A percentile compares a stretch with the other conserved stretches of the same genome.
Evolutionary conservation across 2,888 invertebrate genomes (phyloP).

Genomic region (Hylaea fasciaria): DNA sequence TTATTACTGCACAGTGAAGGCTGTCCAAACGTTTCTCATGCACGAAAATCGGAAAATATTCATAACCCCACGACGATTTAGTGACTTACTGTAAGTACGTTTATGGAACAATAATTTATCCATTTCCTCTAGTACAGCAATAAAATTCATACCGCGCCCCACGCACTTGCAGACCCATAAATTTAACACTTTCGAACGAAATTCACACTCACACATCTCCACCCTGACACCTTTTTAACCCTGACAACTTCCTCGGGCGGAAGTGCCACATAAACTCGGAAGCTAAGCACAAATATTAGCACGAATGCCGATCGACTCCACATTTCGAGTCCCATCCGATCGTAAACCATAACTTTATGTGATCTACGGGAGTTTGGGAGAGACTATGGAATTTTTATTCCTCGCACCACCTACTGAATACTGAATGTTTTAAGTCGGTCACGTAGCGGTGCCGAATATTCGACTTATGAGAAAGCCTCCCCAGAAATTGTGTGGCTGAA

Average conservation of each 20-base stretch:
- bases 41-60: too few relatives aligned
- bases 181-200: neutral
- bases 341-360: conserved; percentile 74
- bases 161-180: conserved; percentile 4
- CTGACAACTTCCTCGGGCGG: conserved; percentile 16
- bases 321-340: conserved; percentile 59
- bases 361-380: conserved; percentile 64
- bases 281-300: conserved; percentile 40
- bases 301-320: conserved; percentile 52
- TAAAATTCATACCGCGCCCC: neutral
- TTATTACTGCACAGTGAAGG: too few relatives aligned
- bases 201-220: conserved; percentile 8
- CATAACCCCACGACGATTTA: too few relatives aligned
- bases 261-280: conserved; percentile 21
- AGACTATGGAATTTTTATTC: conserved; percentile 66
- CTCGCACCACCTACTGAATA: conserved; percentile 58
- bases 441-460: conserved; percentile 32
- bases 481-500: conserved; percentile 21
- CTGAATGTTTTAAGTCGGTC: conserved; percentile 46
- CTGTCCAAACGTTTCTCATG: too few relatives aligned
- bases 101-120: too few relatives aligned
- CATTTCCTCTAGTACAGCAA: too few relatives aligned
- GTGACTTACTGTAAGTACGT: too few relatives aligned
- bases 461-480: conserved; percentile 29
- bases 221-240: conserved; percentile 18